Conservation (phyloP, 2,113 vertebrate species). For the Redunca redunca region DNA sequence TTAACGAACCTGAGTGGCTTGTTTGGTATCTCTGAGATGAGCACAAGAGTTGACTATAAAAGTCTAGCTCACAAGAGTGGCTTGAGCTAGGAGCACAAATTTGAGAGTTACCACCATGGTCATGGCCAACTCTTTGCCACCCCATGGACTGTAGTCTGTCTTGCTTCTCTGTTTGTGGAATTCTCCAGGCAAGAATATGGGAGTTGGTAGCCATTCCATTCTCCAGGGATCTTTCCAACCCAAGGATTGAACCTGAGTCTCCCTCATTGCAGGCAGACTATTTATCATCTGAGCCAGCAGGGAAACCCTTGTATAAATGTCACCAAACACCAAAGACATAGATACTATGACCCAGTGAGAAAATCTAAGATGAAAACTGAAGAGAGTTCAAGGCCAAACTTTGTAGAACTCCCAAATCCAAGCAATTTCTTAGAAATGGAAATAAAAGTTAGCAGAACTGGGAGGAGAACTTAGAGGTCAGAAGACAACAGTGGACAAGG, state of each 20-base stretch:
- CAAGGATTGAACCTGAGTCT: not conserved
- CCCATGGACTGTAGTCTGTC: not conserved
- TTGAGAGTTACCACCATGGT: not conserved
- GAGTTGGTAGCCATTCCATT: rapidly evolving
- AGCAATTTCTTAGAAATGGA: not conserved
- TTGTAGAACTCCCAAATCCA: not conserved
- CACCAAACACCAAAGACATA: not conserved
- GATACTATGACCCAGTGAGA: not conserved
- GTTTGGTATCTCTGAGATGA: not conserved
- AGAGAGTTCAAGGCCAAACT: not conserved
- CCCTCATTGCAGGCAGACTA: not conserved
- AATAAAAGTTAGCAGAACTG: not conserved
- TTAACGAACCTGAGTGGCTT: not conserved
- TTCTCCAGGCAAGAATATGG: not conserved
- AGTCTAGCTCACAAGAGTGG: not conserved
- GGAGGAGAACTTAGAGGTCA: not conserved
- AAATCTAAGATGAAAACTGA: not conserved
- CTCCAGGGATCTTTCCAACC: not conserved
- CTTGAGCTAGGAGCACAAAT: not conserved
- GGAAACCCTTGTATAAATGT: not conserved
- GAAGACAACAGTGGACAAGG: not conserved
- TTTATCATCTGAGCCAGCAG: not conserved
- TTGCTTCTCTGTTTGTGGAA: not conserved
- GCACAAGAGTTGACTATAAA: not conserved
- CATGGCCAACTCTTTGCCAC: not conserved